These are phyloP conservation scores for Daboia siamensis DNA, from an alignment of 2,113 vertebrate species.

Conservation along the genomic window DNA sequence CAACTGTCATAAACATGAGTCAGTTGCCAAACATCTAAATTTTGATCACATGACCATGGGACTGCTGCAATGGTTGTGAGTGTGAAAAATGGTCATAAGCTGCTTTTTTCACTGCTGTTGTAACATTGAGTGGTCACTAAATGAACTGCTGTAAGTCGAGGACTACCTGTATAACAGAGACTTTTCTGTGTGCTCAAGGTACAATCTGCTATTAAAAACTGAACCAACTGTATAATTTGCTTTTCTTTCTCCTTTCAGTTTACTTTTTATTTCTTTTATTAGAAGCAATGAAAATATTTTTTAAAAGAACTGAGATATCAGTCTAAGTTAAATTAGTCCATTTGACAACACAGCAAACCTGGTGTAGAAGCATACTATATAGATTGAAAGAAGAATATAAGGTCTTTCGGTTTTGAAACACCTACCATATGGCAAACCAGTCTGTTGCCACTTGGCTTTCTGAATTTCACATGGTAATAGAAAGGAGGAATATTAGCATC, in stretches of 20 bases:
- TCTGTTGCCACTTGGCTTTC: slow-evolving; percentile 13
- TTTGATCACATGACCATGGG: too few species aligned
- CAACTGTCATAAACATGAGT: too few species aligned
- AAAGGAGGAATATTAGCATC: slow-evolving; percentile 30
- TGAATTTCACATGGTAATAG: not conserved
- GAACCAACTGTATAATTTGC: not conserved
- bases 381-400: slow-evolving; percentile 9
- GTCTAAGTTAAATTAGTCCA: slow-evolving; percentile 3
- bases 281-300: not conserved
- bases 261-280: not conserved
- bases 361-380: not conserved
- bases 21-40: too few species aligned
- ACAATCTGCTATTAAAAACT: not conserved
- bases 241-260: not conserved
- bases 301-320: not conserved
- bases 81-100: too few species aligned
- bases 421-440: not conserved
- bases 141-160: too few species aligned
- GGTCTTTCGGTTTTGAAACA: slow-evolving; percentile 9
- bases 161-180: not conserved
- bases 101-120: too few species aligned
- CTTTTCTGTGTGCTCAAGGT: not conserved
- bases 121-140: too few species aligned
- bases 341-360: slow-evolving; percentile 5
- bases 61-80: too few species aligned